Percentiles rank a stretch among this genome's conserved stretches.
phyloP scores from a whole-genome alignment of 1,140 invertebrate genomes.

The Pogonomyrmex barbatus region DNA sequence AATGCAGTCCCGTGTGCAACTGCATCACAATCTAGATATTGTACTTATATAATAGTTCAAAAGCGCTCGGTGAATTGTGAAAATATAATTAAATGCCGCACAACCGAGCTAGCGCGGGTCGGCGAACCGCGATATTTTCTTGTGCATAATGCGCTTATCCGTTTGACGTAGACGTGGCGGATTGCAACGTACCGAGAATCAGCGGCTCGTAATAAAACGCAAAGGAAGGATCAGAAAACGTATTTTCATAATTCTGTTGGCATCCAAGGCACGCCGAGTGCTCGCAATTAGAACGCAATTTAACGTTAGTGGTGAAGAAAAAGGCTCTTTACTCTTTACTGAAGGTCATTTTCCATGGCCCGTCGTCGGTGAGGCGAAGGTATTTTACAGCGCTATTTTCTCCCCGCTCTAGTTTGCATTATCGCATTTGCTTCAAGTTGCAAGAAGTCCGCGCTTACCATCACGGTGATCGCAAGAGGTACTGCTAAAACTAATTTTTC shows the following conservation, averaged over 20 bases:
- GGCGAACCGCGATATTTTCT: constrained; percentile 53
- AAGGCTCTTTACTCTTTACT: constrained; percentile 61
- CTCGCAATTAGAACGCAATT: constrained; percentile 62
- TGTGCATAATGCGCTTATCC: constrained; percentile 34
- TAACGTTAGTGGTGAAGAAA: constrained; percentile 61
- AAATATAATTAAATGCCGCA: constrained; percentile 56
- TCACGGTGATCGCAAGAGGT: constrained; percentile 3
- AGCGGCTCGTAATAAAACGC: constrained; percentile 53
- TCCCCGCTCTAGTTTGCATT: constrained; percentile 55
- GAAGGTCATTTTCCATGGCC: constrained; percentile 50
- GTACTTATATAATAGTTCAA: constrained; percentile 44
- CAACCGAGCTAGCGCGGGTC: constrained; percentile 16
- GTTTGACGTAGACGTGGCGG: constrained; percentile 48
- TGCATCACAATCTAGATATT: constrained; percentile 13
- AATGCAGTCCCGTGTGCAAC: constrained; percentile 2
- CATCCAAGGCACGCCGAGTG: constrained; percentile 51
- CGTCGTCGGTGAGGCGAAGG: constrained; percentile 42
- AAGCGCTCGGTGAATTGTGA: constrained; percentile 41
- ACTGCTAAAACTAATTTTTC: constrained; percentile 29
- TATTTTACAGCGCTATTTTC: constrained; percentile 57
- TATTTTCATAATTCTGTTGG: constrained; percentile 62
- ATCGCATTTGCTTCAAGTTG: constrained; percentile 54
- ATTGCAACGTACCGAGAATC: constrained; percentile 51
- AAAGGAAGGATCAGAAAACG: constrained; percentile 57
- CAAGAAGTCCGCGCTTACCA: constrained; percentile 42